phyloP scores from a whole-genome alignment of 2,113 vertebrate genomes.

The Pseudopipra pipra region DNA sequence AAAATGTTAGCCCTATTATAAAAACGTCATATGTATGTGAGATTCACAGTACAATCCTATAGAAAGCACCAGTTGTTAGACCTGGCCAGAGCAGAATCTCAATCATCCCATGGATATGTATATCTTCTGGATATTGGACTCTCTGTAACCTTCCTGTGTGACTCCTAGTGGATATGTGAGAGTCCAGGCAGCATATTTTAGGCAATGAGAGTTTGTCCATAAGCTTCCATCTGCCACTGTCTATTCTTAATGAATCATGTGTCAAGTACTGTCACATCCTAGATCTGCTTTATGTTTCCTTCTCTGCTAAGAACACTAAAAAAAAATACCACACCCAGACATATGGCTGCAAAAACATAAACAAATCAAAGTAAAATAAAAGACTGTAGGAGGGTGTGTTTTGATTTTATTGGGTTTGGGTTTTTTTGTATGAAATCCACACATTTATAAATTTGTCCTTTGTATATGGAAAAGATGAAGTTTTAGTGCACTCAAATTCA shows the following conservation, averaged over 20 bases:
- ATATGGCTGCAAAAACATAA: background rate
- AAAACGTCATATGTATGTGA: background rate
- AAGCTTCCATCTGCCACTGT: constrained; percentile 13
- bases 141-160: background rate
- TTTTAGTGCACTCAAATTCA: background rate
- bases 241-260: background rate
- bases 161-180: background rate
- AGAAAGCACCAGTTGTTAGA: background rate
- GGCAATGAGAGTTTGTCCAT: background rate
- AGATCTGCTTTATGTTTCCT: constrained; percentile 7
- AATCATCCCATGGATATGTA: background rate
- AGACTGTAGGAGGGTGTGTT: background rate
- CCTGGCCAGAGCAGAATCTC: background rate
- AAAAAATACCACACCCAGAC: background rate
- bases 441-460: background rate
- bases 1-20: background rate
- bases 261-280: background rate
- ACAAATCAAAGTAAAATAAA: background rate
- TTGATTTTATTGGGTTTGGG: background rate
- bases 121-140: background rate
- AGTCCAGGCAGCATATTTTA: background rate
- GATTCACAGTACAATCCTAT: background rate
- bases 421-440: background rate
- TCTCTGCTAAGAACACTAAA: background rate
- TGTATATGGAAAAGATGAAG: background rate